Evolutionary conservation across 1,140 invertebrate species (phyloP), one percentile per base, ranked within the genome.

Genomic region (Caerostris darwini): DNA sequence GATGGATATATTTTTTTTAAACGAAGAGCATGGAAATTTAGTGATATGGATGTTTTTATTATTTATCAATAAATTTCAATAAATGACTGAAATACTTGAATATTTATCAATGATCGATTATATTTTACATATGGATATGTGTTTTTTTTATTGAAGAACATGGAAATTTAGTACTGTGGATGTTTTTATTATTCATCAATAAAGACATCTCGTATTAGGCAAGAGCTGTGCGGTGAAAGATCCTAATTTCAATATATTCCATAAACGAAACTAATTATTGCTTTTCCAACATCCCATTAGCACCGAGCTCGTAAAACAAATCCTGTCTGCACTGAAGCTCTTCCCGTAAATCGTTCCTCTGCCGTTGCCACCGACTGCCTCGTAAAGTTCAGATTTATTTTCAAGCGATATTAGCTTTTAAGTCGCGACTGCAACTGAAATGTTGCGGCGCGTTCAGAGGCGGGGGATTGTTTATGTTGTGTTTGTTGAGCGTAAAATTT

Each of bases 341-440:
- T 14, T 7, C n/a, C 19, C 59, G 59, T 88, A 88, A 88, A 88
- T 88, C 86, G 58, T 17, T 17, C 59, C 4, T 17, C 17, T n/a
- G 12, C 12, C 59, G 34, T 50, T 67, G 58, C 58, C 67, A 57
- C 88, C 19, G 19, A 71, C 53, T 71, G 64, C 54, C 58, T 90
- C 88, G 88, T 90, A 90, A 90, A 90, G 88, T 90, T 71, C 7
- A 90, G 54, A 90, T 90, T 90, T 90, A 90, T 59, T 71, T 90
- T 90, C 88, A 90, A 64, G 88, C 64, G 64, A 71, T 90, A 90
- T 90, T 90, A 90, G 54, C 61, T 90, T 85, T 85, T 57, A 85
- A 85, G 82, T 85, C 82, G 12, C n/a, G n/a, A 8, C 34, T 34
- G 12, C n/a, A 58, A 57, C 53, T 85, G 57, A 59, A 85, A 85